Evolutionary conservation across 2,113 vertebrate species (phyloP).

Genomic region (Recurvirostra avosetta): DNA sequence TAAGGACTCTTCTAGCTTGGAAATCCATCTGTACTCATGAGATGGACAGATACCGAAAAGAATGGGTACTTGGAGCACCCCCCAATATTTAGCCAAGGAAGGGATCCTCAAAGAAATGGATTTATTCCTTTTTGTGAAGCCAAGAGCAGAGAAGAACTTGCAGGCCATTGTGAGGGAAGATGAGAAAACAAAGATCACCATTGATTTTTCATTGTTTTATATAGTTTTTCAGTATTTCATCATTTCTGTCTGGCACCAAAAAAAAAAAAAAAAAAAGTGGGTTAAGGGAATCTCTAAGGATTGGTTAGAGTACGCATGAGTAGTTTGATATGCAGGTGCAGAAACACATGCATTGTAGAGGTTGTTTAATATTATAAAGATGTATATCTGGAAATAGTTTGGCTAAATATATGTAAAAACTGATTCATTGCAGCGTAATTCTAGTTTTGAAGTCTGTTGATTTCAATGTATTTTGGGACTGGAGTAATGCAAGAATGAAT

Average conservation of each 20-base stretch:
- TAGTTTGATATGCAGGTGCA: background rate
- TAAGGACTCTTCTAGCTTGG: background rate
- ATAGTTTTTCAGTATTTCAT: background rate
- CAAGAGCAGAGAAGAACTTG: background rate
- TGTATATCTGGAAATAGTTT: background rate
- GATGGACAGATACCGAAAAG: background rate
- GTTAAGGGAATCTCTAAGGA: background rate
- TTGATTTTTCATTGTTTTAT: background rate
- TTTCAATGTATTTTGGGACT: slow-evolving; percentile 32
- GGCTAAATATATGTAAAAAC: slow-evolving; percentile 7
- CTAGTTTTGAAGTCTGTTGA: slow-evolving; percentile 12
- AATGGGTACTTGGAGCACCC: background rate
- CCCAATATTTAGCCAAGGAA: background rate
- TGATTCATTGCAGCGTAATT: slow-evolving; percentile 7
- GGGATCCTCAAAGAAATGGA: background rate
- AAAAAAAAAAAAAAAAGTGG: background rate
- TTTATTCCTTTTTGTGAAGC: background rate
- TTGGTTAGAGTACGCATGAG: background rate
- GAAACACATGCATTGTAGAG: background rate
- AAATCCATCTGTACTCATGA: background rate
- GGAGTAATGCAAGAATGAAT: background rate
- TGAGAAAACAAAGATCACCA: background rate
- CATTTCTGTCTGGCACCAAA: background rate
- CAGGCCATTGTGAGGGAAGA: background rate
- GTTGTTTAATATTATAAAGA: background rate